Conservation (phyloP, 2,797 vertebrate species). For the Crax fasciolata region DNA sequence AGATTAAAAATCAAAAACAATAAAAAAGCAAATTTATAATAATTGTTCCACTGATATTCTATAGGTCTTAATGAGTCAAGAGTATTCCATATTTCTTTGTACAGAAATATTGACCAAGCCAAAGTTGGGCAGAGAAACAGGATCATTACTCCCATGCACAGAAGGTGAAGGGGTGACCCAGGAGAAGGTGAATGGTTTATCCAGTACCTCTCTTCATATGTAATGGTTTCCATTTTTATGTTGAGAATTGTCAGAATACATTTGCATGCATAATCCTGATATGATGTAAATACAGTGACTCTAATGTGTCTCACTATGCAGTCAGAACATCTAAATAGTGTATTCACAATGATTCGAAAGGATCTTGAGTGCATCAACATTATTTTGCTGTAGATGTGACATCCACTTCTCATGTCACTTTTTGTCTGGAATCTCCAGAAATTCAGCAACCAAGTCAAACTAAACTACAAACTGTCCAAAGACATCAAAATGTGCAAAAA, state of each 20-base stretch:
- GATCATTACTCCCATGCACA: background rate
- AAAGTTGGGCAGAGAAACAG: background rate
- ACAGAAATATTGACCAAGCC: background rate
- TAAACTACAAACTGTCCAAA: background rate
- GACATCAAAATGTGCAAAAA: background rate
- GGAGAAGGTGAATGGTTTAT: background rate
- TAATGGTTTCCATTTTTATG: background rate
- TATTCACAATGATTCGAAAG: background rate
- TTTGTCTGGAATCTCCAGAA: background rate
- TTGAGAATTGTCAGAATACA: background rate
- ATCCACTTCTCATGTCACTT: background rate
- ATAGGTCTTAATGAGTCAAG: background rate
- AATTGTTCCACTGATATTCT: background rate
- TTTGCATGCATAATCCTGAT: background rate
- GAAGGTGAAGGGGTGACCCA: background rate
- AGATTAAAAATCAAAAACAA: background rate
- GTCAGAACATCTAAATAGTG: background rate
- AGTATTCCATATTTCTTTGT: background rate
- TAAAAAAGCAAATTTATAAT: background rate
- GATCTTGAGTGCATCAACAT: background rate
- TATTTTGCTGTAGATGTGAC: background rate
- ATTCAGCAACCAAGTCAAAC: background rate
- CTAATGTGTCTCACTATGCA: background rate
- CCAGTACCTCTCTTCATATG: background rate
- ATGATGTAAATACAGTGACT: background rate